These are phyloP conservation scores for Aphyosemion australe DNA, from an alignment of 2,113 vertebrate genomes.

Conservation along the genomic window DNA sequence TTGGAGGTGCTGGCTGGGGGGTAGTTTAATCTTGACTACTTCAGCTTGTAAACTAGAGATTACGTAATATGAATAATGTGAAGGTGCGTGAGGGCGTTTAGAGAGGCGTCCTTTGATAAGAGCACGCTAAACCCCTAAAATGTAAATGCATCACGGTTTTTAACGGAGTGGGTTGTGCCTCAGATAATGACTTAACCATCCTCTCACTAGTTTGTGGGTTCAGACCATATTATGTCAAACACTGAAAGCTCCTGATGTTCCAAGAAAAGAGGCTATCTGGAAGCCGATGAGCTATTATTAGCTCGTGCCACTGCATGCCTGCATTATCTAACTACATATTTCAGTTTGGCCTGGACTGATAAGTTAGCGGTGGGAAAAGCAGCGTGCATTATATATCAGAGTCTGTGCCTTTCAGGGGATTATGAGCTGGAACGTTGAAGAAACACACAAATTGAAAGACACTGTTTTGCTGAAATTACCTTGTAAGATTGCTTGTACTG, in stretches of 20 bases:
- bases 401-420: slow-evolving; percentile 69
- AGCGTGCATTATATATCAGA: slow-evolving; percentile 72
- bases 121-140: slow-evolving; percentile 27
- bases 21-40: background rate
- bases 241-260: slow-evolving; percentile 64
- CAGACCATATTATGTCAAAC: slow-evolving; percentile 47
- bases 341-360: slow-evolving; percentile 67
- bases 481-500: background rate
- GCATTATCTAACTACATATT: slow-evolving; percentile 76
- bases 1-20: background rate
- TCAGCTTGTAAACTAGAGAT: slow-evolving; percentile 3
- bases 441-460: slow-evolving; percentile 19
- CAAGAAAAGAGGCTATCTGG: slow-evolving; percentile 26
- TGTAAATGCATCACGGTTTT: slow-evolving; percentile 28
- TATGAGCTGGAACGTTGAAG: slow-evolving; percentile 58
- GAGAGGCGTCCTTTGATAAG: background rate
- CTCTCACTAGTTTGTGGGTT: slow-evolving; percentile 41
- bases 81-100: slow-evolving; percentile 1
- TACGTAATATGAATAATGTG: background rate
- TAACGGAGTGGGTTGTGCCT: slow-evolving; percentile 36
- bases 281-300: slow-evolving; percentile 74
- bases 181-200: slow-evolving; percentile 35
- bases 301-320: slow-evolving; percentile 57
- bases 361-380: slow-evolving; percentile 73
- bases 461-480: background rate